phyloP scores from a whole-genome alignment of 2,797 vertebrate species.

The Enteromius fasciolatus region DNA sequence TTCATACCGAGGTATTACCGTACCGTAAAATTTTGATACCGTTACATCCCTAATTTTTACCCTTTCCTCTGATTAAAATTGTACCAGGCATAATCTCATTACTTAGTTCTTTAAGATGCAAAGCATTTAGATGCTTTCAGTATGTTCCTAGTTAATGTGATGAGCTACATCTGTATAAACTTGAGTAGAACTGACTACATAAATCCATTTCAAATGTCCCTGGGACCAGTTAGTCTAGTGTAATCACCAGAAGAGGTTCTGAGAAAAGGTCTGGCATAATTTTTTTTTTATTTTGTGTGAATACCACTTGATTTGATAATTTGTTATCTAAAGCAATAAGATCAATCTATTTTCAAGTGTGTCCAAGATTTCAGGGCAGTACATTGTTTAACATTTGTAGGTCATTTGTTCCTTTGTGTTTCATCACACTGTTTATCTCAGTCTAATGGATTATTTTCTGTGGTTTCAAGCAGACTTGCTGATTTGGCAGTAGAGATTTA shows the following conservation, averaged over 20 bases:
- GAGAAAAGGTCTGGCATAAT: background rate
- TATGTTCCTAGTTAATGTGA: constrained; percentile 11
- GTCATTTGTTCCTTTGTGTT: constrained; percentile 18
- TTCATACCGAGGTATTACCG: too few relatives aligned
- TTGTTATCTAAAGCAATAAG: constrained; percentile 2
- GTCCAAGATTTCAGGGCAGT: background rate
- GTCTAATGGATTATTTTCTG: constrained; percentile 19
- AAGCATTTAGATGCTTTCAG: background rate
- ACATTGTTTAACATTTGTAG: constrained; percentile 3
- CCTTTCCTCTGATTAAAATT: background rate
- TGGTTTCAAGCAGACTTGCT: constrained; percentile 45
- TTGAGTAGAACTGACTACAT: background rate
- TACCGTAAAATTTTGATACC: too few relatives aligned
- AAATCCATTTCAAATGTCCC: constrained; percentile 15
- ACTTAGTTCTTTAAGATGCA: background rate
- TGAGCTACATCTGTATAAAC: constrained; percentile 17
- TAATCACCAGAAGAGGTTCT: constrained; percentile 10
- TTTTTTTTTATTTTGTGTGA: background rate
- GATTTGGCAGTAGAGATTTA: constrained; percentile 22
- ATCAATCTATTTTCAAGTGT: background rate
- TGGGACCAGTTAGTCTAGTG: constrained; percentile 12
- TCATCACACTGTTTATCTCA: constrained; percentile 6
- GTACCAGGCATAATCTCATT: background rate
- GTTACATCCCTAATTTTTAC: too few relatives aligned
- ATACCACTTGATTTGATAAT: constrained; percentile 8